Evolutionary conservation across 2,113 vertebrate genomes (phyloP).

Genomic region (Natator depressus): DNA sequence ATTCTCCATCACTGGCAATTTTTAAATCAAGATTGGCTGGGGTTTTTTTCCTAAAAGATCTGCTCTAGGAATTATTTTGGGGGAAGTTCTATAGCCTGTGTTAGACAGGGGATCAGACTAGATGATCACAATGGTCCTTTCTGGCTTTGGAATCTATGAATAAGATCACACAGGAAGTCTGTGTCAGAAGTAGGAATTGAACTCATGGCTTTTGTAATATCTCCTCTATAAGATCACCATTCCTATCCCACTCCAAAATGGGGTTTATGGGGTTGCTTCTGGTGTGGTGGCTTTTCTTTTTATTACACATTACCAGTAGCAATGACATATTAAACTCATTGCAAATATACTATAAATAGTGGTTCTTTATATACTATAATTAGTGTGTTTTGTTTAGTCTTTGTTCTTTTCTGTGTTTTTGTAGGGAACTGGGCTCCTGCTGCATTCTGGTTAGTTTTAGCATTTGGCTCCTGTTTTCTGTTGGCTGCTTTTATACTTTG

Average conservation of each 20-base stretch:
- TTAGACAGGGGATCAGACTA: neutral
- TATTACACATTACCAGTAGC: neutral
- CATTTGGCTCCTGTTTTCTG: neutral
- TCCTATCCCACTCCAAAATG: neutral
- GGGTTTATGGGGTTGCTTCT: neutral
- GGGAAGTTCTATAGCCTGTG: neutral
- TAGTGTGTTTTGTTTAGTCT: neutral
- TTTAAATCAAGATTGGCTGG: neutral
- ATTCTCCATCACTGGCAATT: neutral
- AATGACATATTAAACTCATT: neutral
- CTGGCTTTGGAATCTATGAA: neutral
- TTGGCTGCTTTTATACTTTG: neutral
- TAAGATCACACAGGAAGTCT: neutral
- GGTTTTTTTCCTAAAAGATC: neutral
- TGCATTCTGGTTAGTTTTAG: neutral
- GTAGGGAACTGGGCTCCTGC: neutral
- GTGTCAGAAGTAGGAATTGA: neutral
- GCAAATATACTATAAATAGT: neutral
- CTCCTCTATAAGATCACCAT: neutral
- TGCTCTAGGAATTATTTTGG: neutral
- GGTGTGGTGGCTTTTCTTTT: neutral
- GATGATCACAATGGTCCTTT: neutral
- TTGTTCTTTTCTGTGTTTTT: neutral
- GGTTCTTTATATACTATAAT: neutral
- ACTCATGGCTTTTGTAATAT: neutral